Evolutionary conservation across 2,797 vertebrate species (phyloP).

Genomic region (Eremophila alpestris): DNA sequence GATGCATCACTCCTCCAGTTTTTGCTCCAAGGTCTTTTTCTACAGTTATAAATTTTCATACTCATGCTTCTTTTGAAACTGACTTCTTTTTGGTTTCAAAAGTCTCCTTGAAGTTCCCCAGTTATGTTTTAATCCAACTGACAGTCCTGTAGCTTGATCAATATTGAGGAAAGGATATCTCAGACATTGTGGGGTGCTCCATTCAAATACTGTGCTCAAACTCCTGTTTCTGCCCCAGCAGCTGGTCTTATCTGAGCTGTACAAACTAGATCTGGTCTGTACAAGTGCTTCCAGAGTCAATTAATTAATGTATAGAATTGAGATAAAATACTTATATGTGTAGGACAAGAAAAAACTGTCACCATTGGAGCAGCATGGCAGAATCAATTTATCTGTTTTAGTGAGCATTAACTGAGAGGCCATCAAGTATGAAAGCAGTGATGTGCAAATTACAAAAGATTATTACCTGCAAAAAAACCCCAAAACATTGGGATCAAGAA

Average conservation of each 20-base stretch:
- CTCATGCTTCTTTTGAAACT: not conserved
- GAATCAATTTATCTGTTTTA: conserved; percentile 35
- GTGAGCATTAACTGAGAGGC: not conserved
- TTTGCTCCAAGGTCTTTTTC: not conserved
- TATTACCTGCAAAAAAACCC: not conserved
- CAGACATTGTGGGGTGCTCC: not conserved
- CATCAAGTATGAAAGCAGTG: conserved; percentile 9
- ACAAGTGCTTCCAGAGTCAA: not conserved
- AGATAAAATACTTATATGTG: not conserved
- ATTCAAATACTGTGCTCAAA: not conserved
- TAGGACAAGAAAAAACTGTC: not conserved
- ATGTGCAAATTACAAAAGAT: conserved; percentile 35
- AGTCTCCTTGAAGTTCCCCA: not conserved
- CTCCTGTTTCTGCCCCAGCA: not conserved
- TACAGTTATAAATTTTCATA: not conserved
- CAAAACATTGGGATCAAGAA: not conserved
- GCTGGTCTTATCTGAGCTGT: not conserved
- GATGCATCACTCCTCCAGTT: not conserved
- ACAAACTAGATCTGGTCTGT: not conserved
- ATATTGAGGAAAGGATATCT: not conserved
- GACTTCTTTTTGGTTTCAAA: not conserved
- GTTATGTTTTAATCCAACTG: not conserved
- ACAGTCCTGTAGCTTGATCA: not conserved
- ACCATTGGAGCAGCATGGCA: not conserved
- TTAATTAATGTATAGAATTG: not conserved